Evolutionary conservation across 2,888 invertebrate species (phyloP).

Genomic region (Drosophila mettleri): DNA sequence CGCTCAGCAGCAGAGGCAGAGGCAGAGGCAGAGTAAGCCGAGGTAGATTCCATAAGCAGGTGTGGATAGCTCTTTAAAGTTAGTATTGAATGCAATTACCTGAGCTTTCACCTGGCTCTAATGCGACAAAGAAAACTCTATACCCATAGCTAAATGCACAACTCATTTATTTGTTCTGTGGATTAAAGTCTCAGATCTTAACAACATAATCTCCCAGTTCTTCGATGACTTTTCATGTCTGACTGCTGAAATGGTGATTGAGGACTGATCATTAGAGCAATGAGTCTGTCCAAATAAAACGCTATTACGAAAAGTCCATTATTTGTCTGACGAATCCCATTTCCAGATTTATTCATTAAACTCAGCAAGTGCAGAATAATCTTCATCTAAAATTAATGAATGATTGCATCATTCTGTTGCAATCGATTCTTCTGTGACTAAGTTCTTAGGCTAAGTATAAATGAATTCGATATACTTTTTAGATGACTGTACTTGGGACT

Average conservation of each 20-base stretch:
- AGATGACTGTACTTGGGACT: too few species aligned
- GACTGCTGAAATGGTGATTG: neutral
- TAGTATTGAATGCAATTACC: conserved; percentile 26
- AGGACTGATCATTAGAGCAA: neutral
- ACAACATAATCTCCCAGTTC: too few species aligned
- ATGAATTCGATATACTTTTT: neutral
- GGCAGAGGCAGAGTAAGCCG: neutral
- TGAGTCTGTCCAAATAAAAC: too few species aligned
- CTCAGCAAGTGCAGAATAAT: neutral
- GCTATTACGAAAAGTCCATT: neutral
- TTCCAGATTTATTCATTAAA: neutral
- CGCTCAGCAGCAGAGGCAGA: conserved; percentile 8
- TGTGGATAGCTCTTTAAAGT: conserved; percentile 15
- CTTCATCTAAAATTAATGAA: neutral
- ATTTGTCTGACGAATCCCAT: neutral
- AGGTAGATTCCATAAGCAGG: conserved; percentile 14
- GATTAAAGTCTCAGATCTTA: too few species aligned
- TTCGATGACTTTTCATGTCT: neutral
- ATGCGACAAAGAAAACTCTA: conserved; percentile 16
- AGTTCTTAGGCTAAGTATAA: neutral
- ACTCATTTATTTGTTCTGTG: too few species aligned
- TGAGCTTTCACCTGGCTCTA: conserved; percentile 29
- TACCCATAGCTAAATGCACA: too few species aligned
- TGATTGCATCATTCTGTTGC: neutral
- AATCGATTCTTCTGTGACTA: neutral